Base-by-base conservation (phyloP, 1,140 invertebrate species). In the Lepidostoma basale region DNA sequence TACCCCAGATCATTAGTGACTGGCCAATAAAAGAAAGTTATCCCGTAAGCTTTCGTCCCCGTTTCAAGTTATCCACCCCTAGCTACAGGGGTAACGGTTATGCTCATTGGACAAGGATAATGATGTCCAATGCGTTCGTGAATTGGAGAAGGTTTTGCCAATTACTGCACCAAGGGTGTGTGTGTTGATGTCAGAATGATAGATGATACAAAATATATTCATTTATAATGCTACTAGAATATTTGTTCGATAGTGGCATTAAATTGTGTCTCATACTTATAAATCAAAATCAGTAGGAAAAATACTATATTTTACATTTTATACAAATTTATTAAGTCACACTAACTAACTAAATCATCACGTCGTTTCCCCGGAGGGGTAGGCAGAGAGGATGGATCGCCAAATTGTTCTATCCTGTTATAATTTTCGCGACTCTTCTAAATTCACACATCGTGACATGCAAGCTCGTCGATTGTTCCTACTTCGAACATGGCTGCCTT, bases 21-120 rank as follows among this genome's bases (percentile, higher is more conserved):
- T 69, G 56, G 60, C 67, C 60, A 69, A 69, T 69, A 64, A 64
- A 63, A 45, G 67, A 63, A 39, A 23, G 12, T 45, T 28, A n/a
- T 8, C 16, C 26, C n/a, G 20, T 5, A 30, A 33, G 16, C 36
- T 36, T 30, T 63, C 52, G 33, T 56, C 52, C 52, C 52, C 52
- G 28, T 56, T 28, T n/a, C 20, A 56, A 56, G 14, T 20, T 16
- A 30, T 36, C 44, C 30, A 10, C 44, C 62, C 45, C 26, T 16
- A 18, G n/a, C 10, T 14, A 18, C 3, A 6, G 26, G 23, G 23
- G 25, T 28, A 44, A 14, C 58, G 26, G 44, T n/a, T 45, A 28
- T 14, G 23, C 45, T 39, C 62, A 63, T 63, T 63, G 45, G 62
- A 49, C 45, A 63, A 42, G 62, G 20, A 25, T 49, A 63, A 63